Conservation (phyloP, 2,888 invertebrate genomes). For the Dendrolimus houi region DNA sequence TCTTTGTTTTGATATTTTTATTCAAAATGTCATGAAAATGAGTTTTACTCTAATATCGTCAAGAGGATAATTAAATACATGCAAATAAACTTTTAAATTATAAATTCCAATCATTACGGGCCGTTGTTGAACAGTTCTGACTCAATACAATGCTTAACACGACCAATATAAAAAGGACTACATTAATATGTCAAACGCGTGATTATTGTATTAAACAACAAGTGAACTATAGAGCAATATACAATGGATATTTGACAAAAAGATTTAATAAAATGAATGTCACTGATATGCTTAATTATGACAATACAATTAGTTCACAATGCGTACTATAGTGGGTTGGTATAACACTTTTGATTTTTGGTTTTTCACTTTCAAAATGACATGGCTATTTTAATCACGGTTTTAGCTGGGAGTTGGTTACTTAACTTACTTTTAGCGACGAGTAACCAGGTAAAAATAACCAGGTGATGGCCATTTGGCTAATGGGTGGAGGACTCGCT, state of each 20-base stretch:
- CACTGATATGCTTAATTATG: not conserved
- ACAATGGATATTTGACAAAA: not conserved
- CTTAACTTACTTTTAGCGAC: no score
- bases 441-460: no score
- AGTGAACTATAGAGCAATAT: not conserved
- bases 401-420: no score
- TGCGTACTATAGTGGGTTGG: not conserved
- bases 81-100: no score
- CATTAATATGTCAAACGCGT: not conserved
- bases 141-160: not conserved
- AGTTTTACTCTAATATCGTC: no score
- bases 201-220: not conserved
- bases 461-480: no score
- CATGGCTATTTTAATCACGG: no score
- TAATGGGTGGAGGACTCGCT: no score
- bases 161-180: not conserved
- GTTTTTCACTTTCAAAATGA: not conserved
- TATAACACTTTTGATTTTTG: not conserved
- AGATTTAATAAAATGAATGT: not conserved
- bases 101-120: no score
- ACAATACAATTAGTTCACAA: not conserved
- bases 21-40: no score
- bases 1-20: no score
- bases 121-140: not conserved
- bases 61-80: no score